A percentile compares a stretch with the other conserved stretches of the same genome.
Conservation (phyloP, 2,797 vertebrate genomes). For the Pipistrellus pygmaeus region DNA sequence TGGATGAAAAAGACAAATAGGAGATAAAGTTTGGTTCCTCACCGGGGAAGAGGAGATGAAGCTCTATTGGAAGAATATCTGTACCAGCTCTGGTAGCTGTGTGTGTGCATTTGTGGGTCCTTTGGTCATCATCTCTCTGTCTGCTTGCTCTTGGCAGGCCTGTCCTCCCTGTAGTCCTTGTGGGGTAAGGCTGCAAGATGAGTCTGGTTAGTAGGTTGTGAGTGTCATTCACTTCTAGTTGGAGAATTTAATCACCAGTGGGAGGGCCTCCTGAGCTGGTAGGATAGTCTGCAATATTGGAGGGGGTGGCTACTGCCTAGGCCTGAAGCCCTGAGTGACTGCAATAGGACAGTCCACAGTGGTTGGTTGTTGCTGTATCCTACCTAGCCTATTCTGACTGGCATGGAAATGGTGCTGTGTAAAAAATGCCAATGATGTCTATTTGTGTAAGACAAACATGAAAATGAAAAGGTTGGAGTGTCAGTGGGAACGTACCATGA, state of each 20-base stretch:
- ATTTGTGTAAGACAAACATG: background rate
- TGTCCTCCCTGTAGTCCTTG: background rate
- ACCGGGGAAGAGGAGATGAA: no score
- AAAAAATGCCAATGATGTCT: background rate
- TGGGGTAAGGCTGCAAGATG: fast-evolving
- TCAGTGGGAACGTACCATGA: fast-evolving
- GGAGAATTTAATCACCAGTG: background rate
- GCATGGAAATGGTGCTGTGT: fast-evolving
- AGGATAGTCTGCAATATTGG: fast-evolving
- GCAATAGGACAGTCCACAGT: background rate
- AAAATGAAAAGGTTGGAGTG: background rate
- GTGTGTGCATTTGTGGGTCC: background rate
- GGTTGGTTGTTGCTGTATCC: background rate
- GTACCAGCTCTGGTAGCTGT: background rate
- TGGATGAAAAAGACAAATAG: background rate
- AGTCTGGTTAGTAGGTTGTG: background rate
- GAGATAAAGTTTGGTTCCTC: background rate
- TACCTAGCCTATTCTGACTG: background rate
- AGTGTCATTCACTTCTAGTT: background rate
- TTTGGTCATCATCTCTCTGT: background rate
- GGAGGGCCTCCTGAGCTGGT: background rate
- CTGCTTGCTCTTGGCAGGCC: background rate
- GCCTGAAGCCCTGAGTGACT: background rate
- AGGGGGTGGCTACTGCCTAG: fast-evolving
- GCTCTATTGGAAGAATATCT: background rate